Evolutionary conservation across 2,797 vertebrate species (phyloP).

Genomic region (Meda fulgida): DNA sequence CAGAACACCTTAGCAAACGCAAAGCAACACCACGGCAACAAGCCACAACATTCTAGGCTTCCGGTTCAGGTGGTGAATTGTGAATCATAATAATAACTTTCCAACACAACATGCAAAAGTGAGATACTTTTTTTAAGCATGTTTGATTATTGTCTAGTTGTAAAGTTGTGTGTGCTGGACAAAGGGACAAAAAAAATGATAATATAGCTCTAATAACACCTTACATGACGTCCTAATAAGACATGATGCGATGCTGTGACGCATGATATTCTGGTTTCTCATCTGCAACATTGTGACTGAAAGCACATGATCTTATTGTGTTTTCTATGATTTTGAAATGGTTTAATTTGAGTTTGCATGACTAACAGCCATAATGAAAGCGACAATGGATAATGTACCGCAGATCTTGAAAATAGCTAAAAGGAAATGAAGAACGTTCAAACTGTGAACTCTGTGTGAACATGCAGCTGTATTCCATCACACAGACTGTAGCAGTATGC

Average conservation of each 20-base stretch:
- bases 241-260: no score
- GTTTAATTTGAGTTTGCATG: no score
- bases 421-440: not conserved
- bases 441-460: not conserved
- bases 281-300: not conserved
- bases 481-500: not conserved
- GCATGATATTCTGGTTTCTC: not conserved
- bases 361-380: not conserved
- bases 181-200: no score
- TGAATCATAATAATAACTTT: not conserved
- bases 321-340: not conserved
- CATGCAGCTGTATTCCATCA: not conserved
- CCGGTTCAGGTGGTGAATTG: no score
- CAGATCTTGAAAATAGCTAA: not conserved
- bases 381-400: not conserved
- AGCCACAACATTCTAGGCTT: not conserved
- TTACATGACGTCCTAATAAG: not conserved
- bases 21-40: not conserved
- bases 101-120: not conserved
- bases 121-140: no score
- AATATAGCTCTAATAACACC: not conserved
- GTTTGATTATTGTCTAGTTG: no score
- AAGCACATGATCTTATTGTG: not conserved
- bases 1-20: no score
- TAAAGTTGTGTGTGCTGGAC: not conserved